Evolutionary conservation across 2,888 invertebrate genomes (phyloP).

Genomic region (Netelia virgata): DNA sequence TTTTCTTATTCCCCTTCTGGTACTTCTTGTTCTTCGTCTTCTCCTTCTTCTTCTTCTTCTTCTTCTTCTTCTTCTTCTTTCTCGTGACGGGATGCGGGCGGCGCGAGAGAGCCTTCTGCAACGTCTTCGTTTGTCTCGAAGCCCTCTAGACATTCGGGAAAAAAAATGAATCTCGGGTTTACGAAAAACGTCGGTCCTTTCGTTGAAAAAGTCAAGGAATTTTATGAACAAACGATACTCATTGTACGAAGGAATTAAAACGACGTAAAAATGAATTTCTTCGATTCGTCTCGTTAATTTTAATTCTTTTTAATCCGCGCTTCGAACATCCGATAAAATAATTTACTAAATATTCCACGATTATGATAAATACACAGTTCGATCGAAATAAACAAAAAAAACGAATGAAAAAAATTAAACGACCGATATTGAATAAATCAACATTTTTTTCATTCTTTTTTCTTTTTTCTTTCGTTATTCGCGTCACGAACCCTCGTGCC

Average conservation of each 20-base stretch:
- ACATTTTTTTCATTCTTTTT: no score
- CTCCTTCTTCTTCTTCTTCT: conserved; percentile 17
- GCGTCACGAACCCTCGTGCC: not conserved
- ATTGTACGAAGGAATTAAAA: no score
- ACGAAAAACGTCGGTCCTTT: not conserved
- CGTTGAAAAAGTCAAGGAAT: not conserved
- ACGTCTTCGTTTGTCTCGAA: conserved; percentile 3
- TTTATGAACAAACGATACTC: not conserved
- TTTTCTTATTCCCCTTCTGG: conserved; percentile 42
- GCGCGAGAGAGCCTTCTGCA: conserved; percentile 21
- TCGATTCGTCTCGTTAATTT: no score
- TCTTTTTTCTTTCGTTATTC: not conserved
- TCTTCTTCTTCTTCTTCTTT: conserved; percentile 14
- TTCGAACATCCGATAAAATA: no score
- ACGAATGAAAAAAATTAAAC: no score
- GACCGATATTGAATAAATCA: no score
- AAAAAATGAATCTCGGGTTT: not conserved
- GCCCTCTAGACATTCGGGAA: not conserved
- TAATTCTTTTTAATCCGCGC: no score
- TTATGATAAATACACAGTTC: no score
- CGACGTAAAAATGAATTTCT: no score
- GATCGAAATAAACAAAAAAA: no score
- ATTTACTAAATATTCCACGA: no score
- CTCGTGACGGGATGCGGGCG: conserved; percentile 14
- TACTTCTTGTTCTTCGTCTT: conserved; percentile 26